Evolutionary conservation across 1,140 invertebrate species (phyloP), one percentile per base, ranked within the genome.

Genomic region (Limonius californicus): DNA sequence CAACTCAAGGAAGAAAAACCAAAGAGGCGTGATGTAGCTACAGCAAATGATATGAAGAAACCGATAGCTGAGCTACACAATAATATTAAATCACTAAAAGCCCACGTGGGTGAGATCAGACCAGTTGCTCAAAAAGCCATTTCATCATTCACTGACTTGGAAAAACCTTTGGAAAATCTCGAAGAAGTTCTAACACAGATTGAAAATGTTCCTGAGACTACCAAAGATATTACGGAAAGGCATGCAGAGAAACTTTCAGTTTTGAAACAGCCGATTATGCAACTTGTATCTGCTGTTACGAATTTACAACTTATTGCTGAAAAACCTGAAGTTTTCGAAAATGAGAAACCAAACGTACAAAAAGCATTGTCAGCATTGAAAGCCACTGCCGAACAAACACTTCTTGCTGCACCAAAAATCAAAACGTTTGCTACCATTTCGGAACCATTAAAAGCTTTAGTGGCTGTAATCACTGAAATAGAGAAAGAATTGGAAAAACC

Each of bases 11-110:
- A 57, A 6, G 23, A 27, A 27, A 35, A 14, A 20, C 19, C 57
- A 53, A 47, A 65, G 62, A 58, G 61, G 2, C 12, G 61, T n/a
- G 47, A 62, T 42, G 11, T 59, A 16, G 14, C 39, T 11, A 27
- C 23, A 27, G 23, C 23, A 27, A 27, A 27, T 4, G 3, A 4
- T 4, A 4, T 27, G 9, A 27, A 27, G 23, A 3, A 27, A 27
- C 23, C 23, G 3, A 27, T 43, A 14, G 42, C n/a, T 14, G 16
- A 43, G n/a, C 12, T 43, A 4, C 4, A 43, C 4, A 4, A 4
- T 3, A n/a, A 43, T 14, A 4, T 43, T 4, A n/a, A 2, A 43
- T 4, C 12, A 3, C 12, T 43, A 16, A 43, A 43, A 4, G 16
- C 42, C 4, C 4, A 4, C 12, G 4, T 43, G 2, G n/a, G 4